Percentiles rank a stretch among this genome's conserved stretches.
Evolutionary conservation across 1,140 invertebrate genomes (phyloP).

Genomic region (Stenopsyche tienmushanensis): DNA sequence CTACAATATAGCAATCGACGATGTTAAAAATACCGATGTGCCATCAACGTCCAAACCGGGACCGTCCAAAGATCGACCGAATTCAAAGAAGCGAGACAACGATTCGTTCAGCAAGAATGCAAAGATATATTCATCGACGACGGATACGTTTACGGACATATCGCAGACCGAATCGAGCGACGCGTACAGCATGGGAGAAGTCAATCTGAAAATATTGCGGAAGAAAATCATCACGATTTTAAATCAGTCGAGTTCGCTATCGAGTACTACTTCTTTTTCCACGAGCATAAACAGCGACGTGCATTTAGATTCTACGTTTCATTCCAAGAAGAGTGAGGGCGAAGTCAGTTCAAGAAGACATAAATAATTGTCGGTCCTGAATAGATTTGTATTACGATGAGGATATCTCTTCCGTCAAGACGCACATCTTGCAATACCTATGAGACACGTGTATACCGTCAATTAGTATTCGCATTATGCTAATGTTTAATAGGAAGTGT

Average conservation of each 20-base stretch:
- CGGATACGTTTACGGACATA: slow-evolving; percentile 43
- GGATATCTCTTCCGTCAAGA: too few relatives aligned
- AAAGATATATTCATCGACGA: not conserved
- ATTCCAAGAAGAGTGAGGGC: slow-evolving; percentile 49
- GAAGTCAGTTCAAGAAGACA: slow-evolving; percentile 44
- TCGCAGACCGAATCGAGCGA: slow-evolving; percentile 52
- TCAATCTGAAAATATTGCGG: slow-evolving; percentile 49
- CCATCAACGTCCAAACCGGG: too few relatives aligned
- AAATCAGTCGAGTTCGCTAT: slow-evolving; percentile 31
- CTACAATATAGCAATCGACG: too few relatives aligned
- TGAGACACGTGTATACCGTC: too few relatives aligned
- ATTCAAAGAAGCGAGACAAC: not conserved
- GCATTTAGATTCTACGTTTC: slow-evolving; percentile 23
- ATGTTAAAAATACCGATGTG: too few relatives aligned
- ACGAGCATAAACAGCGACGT: slow-evolving; percentile 36
- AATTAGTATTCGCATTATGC: too few relatives aligned
- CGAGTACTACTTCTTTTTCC: slow-evolving; percentile 22
- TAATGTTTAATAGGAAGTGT: too few relatives aligned
- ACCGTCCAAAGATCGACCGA: not conserved
- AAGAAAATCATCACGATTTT: slow-evolving; percentile 41
- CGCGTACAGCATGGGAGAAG: slow-evolving; percentile 46
- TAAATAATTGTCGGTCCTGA: too few relatives aligned
- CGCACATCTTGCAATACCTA: too few relatives aligned
- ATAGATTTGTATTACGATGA: too few relatives aligned
- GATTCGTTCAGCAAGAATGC: slow-evolving; percentile 14